Base-by-base conservation (phyloP, 2,797 vertebrate species). In the Anguilla anguilla region DNA sequence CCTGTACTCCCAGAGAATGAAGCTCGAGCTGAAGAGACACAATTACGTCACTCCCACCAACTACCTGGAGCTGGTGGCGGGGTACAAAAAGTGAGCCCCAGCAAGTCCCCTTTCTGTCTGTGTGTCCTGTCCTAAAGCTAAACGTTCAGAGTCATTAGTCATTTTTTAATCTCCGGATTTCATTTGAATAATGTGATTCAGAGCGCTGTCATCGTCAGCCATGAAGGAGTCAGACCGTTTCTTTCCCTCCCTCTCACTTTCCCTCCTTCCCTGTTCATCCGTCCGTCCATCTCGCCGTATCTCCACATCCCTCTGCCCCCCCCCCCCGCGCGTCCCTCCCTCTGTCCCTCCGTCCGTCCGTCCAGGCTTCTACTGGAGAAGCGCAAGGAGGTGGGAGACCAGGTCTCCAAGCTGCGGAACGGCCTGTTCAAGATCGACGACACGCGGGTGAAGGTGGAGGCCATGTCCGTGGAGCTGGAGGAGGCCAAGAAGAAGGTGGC, bases 1-100 rank as follows among this genome's bases (percentile, higher is more conserved):
- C 51, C 91, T 89, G 11, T 93, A 96, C 86, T 98, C 97, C 46
- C 92, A 96, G 86, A 97, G 93, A 91, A 98, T 98, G 97, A 94
- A 96, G 88, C 10, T 95, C 90, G 97, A 97, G 91, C 90, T 98
- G 22, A 94, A 90, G 92, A 96, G 97, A 91, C 89, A 97, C 87
- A 98, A 97, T 91, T 98, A 98, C 0, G 97, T 98, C 92, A 98
- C 97, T 0, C 97, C 97, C 49, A 98, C 97, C 89, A 98, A 98
- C 95, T 98, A 98, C 94, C 94, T 98, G 94, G 97, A 98, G 90
- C 96, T 98, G 35, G 97, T 98, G 86, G 96, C 97, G 55, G 97
- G 97, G 93, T 98, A 97, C 92, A 98, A 97, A 89, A 98, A 96
- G 98, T 98, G 95, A 19, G 92, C 15, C 77, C 43, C 43, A 84